Percentiles rank a stretch among this genome's conserved stretches.
Evolutionary conservation across 1,140 invertebrate genomes (phyloP).

Genomic region (Lepidotrigona ventralis): DNA sequence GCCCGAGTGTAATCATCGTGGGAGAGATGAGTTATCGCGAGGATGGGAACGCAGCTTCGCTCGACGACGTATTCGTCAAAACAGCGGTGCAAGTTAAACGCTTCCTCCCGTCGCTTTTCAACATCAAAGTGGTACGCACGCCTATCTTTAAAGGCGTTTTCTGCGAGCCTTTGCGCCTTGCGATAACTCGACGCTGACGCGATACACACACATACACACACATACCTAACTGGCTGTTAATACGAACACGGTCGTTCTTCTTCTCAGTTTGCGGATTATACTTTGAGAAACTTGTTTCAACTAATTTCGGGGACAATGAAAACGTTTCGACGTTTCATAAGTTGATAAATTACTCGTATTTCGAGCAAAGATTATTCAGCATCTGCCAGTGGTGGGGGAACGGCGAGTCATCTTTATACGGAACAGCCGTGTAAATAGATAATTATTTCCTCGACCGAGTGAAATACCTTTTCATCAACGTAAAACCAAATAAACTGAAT

Average conservation of each 20-base stretch:
- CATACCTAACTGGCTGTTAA: neutral
- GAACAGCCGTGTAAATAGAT: neutral
- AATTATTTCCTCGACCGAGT: neutral
- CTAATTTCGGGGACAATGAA: neutral
- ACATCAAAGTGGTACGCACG: conserved; percentile 80
- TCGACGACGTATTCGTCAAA: conserved; percentile 75
- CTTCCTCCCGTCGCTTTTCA: conserved; percentile 77
- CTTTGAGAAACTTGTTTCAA: neutral
- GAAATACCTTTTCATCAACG: neutral
- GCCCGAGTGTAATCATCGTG: conserved; percentile 24
- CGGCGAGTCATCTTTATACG: neutral
- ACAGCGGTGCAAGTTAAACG: conserved; percentile 75
- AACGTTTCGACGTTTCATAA: neutral
- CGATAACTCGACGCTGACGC: neutral
- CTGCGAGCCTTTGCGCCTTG: no score
- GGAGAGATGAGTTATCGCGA: conserved; percentile 54
- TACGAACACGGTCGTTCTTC: no score
- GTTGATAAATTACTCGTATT: neutral
- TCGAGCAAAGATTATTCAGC: neutral
- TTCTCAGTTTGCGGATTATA: neutral
- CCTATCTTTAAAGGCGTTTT: neutral
- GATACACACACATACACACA: neutral
- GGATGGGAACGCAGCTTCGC: conserved; percentile 27
- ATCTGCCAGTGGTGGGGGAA: neutral
- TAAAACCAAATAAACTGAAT: neutral